Evolutionary conservation across 1,140 invertebrate species (phyloP), one percentile per base, ranked within the genome.

Genomic region (Zaprionus gabonicus): DNA sequence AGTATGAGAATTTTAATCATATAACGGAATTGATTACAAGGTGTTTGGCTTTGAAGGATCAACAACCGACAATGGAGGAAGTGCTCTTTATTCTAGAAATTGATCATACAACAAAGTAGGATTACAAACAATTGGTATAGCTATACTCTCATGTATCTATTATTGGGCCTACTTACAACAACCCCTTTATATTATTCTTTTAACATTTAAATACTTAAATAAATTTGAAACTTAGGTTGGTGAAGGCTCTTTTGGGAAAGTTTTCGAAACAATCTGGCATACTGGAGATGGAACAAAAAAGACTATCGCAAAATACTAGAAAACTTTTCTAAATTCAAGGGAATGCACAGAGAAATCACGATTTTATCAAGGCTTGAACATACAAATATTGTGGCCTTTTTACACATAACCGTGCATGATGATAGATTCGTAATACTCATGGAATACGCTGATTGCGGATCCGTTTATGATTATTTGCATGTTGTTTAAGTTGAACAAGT

Each of bases 381-480:
- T 63, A n/a, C 13, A 2, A 63, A 63, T 51, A 49, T 63, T 49
- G 2, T 63, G 3, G 6, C n/a, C 7, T 51, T 49, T 17, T 31
- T 13, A 23, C n/a, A 44, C 2, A 0, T 13, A 13, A 31, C 4
- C 2, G 3, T 31, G 6, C 10, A 49, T 31, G 2, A 28, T 4
- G 10, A n/a, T 27, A 44, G 0, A 4, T 2, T 7, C 27, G 12
- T 60, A 2, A 6, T 28, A 0, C 7, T 65, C 9, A 53, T 65
- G 62, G 62, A 65, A 28, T 65, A 58, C 27, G 63, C 63, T 27
- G 49, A 65, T 13, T n/a, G 25, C 23, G 49, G 63, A 34, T 53
- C 63, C 4, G 17, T 65, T 13, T 17, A 65, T 12, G 27, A 38
- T 53, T 23, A 23, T 23, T 23, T 23, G 23, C 23, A 23, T 23